These are phyloP conservation scores for Podarcis muralis DNA, from an alignment of 2,113 vertebrate species.

Conservation along the genomic window DNA sequence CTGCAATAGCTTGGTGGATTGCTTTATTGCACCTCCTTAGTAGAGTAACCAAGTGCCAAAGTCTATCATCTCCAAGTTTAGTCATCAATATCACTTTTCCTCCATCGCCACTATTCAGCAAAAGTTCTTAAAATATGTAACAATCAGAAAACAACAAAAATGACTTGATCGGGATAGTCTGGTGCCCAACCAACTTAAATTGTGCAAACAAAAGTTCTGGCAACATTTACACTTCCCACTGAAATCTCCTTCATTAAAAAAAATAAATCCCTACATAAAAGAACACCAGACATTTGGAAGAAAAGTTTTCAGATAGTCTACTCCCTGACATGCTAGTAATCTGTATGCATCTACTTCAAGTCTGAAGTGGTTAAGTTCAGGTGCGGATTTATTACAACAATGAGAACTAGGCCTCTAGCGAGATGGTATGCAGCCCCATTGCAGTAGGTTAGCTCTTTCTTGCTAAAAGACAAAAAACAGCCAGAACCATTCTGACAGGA, in stretches of 20 bases:
- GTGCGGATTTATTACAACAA: not conserved
- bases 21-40: not conserved
- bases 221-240: not conserved
- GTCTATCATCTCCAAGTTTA: not conserved
- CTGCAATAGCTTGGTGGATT: not conserved
- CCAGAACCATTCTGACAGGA: not conserved
- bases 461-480: not conserved
- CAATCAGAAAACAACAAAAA: not conserved
- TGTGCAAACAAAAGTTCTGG: not conserved
- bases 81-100: too few relatives aligned
- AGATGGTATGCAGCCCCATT: not conserved
- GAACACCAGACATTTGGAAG: not conserved
- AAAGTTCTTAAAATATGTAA: not conserved
- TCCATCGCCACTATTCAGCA: too few relatives aligned
- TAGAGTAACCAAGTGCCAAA: not conserved
- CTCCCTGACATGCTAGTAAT: not conserved
- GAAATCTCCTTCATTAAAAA: not conserved
- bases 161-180: not conserved
- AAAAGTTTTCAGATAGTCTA: not conserved
- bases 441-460: not conserved
- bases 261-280: not conserved
- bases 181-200: not conserved
- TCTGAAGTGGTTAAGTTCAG: not conserved
- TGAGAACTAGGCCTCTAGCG: not conserved
- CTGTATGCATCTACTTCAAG: not conserved